Evolutionary conservation across 2,113 vertebrate species (phyloP), one percentile per base, ranked within the genome.

Genomic region (Pycnonotus jocosus): DNA sequence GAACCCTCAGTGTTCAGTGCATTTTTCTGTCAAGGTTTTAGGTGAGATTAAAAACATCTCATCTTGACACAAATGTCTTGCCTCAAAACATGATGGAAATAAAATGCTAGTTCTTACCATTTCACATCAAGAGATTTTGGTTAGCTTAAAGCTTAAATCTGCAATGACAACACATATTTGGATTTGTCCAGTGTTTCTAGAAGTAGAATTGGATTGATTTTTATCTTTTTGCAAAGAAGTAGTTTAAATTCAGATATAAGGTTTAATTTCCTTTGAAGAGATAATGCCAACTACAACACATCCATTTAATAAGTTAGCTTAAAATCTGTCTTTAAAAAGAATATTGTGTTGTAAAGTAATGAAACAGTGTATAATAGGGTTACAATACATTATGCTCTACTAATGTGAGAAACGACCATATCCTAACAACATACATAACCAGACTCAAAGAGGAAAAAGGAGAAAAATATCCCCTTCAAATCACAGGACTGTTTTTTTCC

Each of bases 211-310:
- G 56, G 19, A 82, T 71, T 87, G 77, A 69, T 90, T 92, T 96
- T 86, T 94, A 87, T 71, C 58, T 64, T 76, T 82, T 82, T 69
- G 40, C 73, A 82, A 88, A 95, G 38, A 66, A 88, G 50, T 40
- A 70, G 57, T 45, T 84, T 72, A 92, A 93, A 93, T 88, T 81
- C 61, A 86, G 76, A 84, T 68, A 66, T 20, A 77, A 57, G 15
- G 33, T 87, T 96, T 93, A 80, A 92, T 95, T 96, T 96, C 53
- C 84, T 79, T 92, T 92, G 80, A 86, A 93, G 64, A 56, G 42
- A 82, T 68, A 81, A 86, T 64, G 51, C 11, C 37, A 86, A 50
- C 30, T 7, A 79, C 51, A 81, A 53, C 60, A 74, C 38, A 54
- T 31, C 47, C n/a, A 84, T 90, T 84, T 76, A 93, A 68, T 84